Conservation (phyloP, 2,113 vertebrate species). For the Oreochromis tanganicae region DNA sequence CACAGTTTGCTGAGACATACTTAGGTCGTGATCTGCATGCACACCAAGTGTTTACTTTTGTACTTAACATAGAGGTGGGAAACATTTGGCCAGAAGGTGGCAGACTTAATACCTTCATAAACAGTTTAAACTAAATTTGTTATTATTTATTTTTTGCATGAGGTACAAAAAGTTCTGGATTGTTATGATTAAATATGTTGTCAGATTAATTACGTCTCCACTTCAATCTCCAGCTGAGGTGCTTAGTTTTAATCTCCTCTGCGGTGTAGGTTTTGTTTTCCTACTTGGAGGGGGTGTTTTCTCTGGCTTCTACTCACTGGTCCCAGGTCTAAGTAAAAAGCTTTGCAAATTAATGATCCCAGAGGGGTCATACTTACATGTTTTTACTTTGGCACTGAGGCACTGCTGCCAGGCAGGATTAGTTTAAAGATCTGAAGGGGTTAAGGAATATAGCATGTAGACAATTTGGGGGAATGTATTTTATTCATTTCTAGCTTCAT, state of each 20-base stretch:
- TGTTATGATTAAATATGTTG: not conserved
- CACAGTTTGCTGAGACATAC: conserved; percentile 40
- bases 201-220: not conserved
- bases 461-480: not conserved
- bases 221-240: not conserved
- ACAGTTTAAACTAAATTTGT: not conserved
- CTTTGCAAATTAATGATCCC: not conserved
- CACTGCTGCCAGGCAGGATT: not conserved
- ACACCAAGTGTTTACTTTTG: conserved; percentile 29
- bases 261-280: not conserved
- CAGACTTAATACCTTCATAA: not conserved
- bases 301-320: not conserved
- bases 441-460: not conserved
- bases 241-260: not conserved
- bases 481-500: not conserved
- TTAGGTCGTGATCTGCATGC: not conserved
- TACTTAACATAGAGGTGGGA: conserved; percentile 11
- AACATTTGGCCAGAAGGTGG: conserved; percentile 17
- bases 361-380: not conserved
- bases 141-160: not conserved
- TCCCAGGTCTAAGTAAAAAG: not conserved
- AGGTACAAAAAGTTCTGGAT: not conserved
- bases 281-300: conserved; percentile 5
- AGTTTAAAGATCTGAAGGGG: not conserved
- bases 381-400: not conserved